These are phyloP conservation scores for Trachelipus rathkii DNA, from an alignment of 1,140 invertebrate genomes.

Conservation along the genomic window DNA sequence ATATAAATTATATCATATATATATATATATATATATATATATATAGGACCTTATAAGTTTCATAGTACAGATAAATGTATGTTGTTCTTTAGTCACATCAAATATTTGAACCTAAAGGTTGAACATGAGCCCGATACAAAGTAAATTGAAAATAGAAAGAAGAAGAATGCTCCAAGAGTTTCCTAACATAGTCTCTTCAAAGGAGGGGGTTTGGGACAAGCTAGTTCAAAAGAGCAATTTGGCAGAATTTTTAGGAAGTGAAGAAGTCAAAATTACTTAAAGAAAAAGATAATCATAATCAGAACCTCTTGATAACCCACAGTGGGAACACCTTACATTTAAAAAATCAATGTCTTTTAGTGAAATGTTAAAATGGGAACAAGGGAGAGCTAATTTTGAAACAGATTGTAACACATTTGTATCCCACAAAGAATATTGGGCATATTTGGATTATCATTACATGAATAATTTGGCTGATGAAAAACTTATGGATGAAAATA, in stretches of 20 bases:
- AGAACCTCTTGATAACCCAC: not conserved
- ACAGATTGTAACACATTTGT: not conserved
- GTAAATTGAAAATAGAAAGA: no score
- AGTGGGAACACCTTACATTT: not conserved
- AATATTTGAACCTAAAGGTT: no score
- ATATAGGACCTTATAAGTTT: no score
- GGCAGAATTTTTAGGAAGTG: not conserved
- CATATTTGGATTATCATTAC: conserved; percentile 43
- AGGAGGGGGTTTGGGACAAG: no score
- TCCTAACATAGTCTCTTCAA: no score
- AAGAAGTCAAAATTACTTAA: not conserved
- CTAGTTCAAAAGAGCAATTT: no score
- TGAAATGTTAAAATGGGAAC: not conserved
- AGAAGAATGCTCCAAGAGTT: no score
- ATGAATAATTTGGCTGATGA: conserved; percentile 25
- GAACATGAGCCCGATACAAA: no score
- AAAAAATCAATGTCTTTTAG: not conserved
- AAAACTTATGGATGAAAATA: conserved; percentile 52
- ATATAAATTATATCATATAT: no score
- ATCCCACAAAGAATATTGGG: conserved; percentile 27
- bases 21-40: no score
- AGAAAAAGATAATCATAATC: not conserved
- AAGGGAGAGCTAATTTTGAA: not conserved
- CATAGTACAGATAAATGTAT: no score
- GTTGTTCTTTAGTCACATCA: no score